Conservation (phyloP, 1,140 invertebrate genomes). For the Neomicropteryx cornuta region DNA sequence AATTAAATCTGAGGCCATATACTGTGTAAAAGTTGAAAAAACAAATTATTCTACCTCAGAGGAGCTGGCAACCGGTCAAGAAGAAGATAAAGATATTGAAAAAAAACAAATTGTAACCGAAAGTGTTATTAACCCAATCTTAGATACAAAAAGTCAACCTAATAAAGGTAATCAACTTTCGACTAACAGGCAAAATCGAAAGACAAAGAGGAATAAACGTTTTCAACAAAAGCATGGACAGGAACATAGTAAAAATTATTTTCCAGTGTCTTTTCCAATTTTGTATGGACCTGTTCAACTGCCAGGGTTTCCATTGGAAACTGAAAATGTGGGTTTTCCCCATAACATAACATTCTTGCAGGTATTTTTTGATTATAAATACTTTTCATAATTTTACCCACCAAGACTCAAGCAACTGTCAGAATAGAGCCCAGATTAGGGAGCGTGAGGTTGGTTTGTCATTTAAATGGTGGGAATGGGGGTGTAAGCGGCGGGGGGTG, state of each 20-base stretch:
- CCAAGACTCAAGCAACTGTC: too few species aligned
- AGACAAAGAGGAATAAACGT: slow-evolving; percentile 26
- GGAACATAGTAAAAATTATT: slow-evolving; percentile 35
- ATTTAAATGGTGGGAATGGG: slow-evolving; percentile 23
- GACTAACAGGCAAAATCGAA: slow-evolving; percentile 24
- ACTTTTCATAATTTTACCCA: neutral
- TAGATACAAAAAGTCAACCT: too few species aligned
- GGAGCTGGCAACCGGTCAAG: too few species aligned
- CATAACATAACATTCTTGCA: slow-evolving; percentile 80
- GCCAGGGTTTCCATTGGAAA: slow-evolving; percentile 42
- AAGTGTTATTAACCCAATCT: too few species aligned
- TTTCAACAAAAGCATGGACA: slow-evolving; percentile 28
- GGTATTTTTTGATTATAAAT: slow-evolving; percentile 39
- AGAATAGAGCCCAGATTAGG: too few species aligned
- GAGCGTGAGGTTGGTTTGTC: neutral
- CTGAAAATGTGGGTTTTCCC: slow-evolving; percentile 55
- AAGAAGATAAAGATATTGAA: too few species aligned
- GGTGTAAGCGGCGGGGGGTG: too few species aligned
- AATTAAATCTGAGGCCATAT: neutral
- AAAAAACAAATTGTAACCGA: too few species aligned
- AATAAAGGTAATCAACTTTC: too few species aligned
- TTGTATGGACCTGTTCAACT: slow-evolving; percentile 69
- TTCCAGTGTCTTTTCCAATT: slow-evolving; percentile 77
- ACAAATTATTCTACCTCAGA: neutral
- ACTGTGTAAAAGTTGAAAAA: neutral